Evolutionary conservation across 2,113 vertebrate species (phyloP), one percentile per base, ranked within the genome.

Genomic region (Gobio gobio): DNA sequence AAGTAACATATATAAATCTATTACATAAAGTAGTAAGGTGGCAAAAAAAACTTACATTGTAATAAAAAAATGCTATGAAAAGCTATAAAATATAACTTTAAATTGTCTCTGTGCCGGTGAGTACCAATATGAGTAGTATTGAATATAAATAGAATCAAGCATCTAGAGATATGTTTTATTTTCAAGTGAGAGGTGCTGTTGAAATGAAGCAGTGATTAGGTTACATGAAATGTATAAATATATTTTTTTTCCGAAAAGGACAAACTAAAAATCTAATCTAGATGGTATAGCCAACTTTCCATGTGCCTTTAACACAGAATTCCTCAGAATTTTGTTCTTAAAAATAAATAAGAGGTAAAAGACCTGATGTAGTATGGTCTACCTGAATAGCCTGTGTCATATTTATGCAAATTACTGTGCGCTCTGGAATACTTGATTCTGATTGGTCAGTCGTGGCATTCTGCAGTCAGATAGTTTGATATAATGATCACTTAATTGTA

Each of bases 401-500:
- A 73, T 45, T 43, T 45, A 45, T 45, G 36, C 68, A 45, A 73
- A 73, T 24, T n/a, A 45, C 40, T n/a, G 10, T 7, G 40, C 68
- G 45, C 22, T 45, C 68, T 20, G 29, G 33, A 68, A 68, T 68
- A 36, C 16, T 68, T 20, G 5, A 68, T 36, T 68, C 64, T 43
- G 40, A 72, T 72, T 45, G 68, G 68, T 72, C 68, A 72, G 68
- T n/a, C 5, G 68, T 72, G 20, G 36, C 40, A 72, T 72, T 72
- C 20, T 45, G 40, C 20, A 22, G 20, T 72, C 40, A n/a, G 36
- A 68, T n/a, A 72, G 10, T 72, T 72, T 72, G 10, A 24, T 45
- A 45, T 45, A 43, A 72, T 72, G 40, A 45, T 45, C 20, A 3
- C 20, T 70, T 45, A 72, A 20, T 33, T 68, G 64, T 20, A 18